Evolutionary conservation across 2,113 vertebrate species (phyloP).

Genomic region (Sinocyclocheilus anophthalmus): DNA sequence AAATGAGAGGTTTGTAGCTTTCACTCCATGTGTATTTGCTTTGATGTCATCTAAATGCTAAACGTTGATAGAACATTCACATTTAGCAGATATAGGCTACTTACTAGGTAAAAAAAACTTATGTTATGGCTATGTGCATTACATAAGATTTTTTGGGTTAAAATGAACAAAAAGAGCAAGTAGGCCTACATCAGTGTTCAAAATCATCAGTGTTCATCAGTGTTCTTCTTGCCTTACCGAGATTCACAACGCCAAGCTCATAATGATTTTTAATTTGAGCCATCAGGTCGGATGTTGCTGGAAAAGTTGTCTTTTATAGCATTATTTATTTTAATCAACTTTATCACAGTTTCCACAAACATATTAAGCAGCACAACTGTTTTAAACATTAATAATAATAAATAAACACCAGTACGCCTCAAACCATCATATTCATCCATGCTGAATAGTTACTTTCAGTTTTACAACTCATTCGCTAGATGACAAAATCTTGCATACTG

Average conservation of each 20-base stretch:
- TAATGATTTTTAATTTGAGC: neutral
- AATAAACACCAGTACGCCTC: neutral
- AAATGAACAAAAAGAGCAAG: neutral
- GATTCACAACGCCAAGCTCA: neutral
- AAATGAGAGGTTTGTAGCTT: conserved; percentile 4
- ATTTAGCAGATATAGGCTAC: neutral
- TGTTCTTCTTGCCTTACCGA: neutral
- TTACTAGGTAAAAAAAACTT: neutral
- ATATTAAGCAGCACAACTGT: too few species aligned
- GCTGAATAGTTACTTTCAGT: neutral
- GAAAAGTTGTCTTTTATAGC: too few species aligned
- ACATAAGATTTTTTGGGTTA: neutral
- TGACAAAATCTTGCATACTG: neutral
- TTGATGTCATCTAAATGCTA: neutral
- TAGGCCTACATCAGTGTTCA: too few species aligned
- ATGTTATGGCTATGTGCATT: too few species aligned
- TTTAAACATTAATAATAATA: too few species aligned
- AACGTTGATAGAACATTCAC: neutral
- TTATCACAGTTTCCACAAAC: too few species aligned
- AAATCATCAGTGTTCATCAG: too few species aligned
- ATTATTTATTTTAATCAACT: too few species aligned
- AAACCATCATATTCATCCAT: neutral
- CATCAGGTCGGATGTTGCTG: too few species aligned
- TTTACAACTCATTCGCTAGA: neutral
- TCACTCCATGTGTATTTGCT: neutral